Conservation (phyloP, 30 jellyfish, hydroid and myxozoan genomes). For the Aurelia sp. region DNA sequence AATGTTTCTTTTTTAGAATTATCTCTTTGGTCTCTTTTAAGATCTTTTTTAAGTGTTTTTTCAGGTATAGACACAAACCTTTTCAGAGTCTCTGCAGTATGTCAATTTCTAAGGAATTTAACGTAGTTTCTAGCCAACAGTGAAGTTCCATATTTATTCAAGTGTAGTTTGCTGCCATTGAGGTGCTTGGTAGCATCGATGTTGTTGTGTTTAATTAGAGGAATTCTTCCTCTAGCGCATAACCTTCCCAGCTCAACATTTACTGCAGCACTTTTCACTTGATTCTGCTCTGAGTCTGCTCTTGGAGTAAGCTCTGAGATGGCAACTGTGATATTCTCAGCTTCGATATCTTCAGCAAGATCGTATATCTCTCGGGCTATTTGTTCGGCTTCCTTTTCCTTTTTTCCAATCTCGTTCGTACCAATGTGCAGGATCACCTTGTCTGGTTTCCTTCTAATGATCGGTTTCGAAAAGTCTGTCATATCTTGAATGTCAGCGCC, state of each 20-base stretch:
- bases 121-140: too few species aligned
- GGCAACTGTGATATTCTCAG: constrained; percentile 1
- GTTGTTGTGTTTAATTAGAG: constrained; percentile 3
- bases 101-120: too few species aligned
- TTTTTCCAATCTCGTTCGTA: background rate
- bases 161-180: too few species aligned
- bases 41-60: too few species aligned
- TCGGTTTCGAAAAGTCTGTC: constrained; percentile 13
- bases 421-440: constrained; percentile 28
- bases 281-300: constrained; percentile 15
- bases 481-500: constrained; percentile 18
- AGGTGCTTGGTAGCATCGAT: too few species aligned
- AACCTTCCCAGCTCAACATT: background rate
- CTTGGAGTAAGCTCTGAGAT: constrained; percentile 11
- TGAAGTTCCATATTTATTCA: too few species aligned
- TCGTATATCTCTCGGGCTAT: too few species aligned
- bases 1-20: too few species aligned
- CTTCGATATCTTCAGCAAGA: constrained; percentile 8
- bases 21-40: too few species aligned
- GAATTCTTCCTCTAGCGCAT: background rate
- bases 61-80: too few species aligned
- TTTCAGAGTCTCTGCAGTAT: too few species aligned
- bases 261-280: constrained; percentile 17
- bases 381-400: constrained; percentile 2
- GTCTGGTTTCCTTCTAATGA: constrained; percentile 4